A percentile compares a stretch with the other conserved stretches of the same genome.
Evolutionary conservation across 2,797 vertebrate genomes (phyloP).

Genomic region (Danionella dracula): DNA sequence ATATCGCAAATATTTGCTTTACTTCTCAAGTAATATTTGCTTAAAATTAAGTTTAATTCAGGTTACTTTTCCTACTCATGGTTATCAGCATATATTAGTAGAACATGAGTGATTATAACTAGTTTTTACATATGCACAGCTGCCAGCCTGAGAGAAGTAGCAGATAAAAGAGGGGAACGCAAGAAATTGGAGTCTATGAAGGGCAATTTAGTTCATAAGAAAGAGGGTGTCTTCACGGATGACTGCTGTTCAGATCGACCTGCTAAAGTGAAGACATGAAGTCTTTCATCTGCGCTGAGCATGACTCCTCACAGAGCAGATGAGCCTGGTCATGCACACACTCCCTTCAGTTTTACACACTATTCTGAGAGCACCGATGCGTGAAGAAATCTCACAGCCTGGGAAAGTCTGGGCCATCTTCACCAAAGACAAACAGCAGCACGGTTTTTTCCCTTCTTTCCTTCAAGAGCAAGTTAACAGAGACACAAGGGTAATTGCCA

Average conservation of each 20-base stretch:
- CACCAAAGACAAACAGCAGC: constrained; percentile 9
- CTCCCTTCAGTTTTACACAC: constrained; percentile 39
- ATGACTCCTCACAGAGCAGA: constrained; percentile 92
- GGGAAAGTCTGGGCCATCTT: constrained; percentile 30
- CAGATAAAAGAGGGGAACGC: constrained; percentile 20
- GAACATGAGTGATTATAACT: background rate
- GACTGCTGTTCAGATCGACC: constrained; percentile 79
- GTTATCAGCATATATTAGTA: too few species aligned
- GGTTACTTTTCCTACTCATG: too few species aligned
- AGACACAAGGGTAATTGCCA: too few species aligned
- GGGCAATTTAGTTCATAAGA: constrained; percentile 38
- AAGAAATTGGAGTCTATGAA: background rate
- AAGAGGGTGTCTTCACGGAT: constrained; percentile 62
- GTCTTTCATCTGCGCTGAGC: constrained; percentile 97
- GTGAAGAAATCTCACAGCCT: constrained; percentile 39
- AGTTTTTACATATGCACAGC: background rate
- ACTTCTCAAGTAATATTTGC: too few species aligned
- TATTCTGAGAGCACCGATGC: constrained; percentile 20
- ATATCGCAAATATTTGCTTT: too few species aligned
- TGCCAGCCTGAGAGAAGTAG: background rate
- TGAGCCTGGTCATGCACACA: constrained; percentile 81
- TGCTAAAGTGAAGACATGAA: constrained; percentile 87
- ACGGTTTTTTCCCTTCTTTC: background rate
- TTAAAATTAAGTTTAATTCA: too few species aligned
- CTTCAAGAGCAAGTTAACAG: background rate